Percentiles rank a stretch among this genome's conserved stretches.
These are phyloP conservation scores for Montipora capricornis DNA, from an alignment of 64 coral and sea anemone genomes.

Conservation along the genomic window DNA sequence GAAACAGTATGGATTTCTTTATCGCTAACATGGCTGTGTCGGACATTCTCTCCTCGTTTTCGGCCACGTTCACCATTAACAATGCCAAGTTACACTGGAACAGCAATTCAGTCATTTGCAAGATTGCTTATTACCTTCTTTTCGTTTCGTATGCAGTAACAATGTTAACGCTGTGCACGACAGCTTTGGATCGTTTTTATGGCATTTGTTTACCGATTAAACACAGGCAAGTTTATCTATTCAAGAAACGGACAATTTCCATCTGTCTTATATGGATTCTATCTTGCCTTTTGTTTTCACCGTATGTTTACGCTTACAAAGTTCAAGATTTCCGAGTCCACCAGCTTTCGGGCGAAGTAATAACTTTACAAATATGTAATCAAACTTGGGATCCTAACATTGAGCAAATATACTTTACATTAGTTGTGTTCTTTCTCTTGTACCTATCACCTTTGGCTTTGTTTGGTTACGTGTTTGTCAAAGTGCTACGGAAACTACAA, in stretches of 20 bases:
- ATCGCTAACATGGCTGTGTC: slow-evolving; percentile 36
- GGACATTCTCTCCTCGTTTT: slow-evolving; percentile 37
- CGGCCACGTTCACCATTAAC: slow-evolving; percentile 37
- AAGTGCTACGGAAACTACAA: slow-evolving; percentile 37
- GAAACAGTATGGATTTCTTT: slow-evolving; percentile 16
- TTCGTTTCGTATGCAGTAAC: slow-evolving; percentile 24
- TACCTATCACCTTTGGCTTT: slow-evolving; percentile 6
- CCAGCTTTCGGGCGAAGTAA: neutral
- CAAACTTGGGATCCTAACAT: slow-evolving; percentile 34
- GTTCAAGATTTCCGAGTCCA: slow-evolving; percentile 19
- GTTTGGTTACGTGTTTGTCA: slow-evolving; percentile 31
- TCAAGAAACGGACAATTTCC: slow-evolving; percentile 24
- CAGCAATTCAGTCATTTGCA: slow-evolving; percentile 10
- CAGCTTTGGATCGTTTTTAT: slow-evolving; percentile 36
- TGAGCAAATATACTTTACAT: slow-evolving; percentile 24
- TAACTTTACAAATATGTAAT: slow-evolving; percentile 19
- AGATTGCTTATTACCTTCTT: slow-evolving; percentile 19
- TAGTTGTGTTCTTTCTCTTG: slow-evolving; percentile 20
- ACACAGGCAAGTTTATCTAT: slow-evolving; percentile 24
- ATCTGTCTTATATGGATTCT: slow-evolving; percentile 41
- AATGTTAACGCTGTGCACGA: neutral
- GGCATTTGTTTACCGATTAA: slow-evolving; percentile 31
- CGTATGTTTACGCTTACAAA: slow-evolving; percentile 50
- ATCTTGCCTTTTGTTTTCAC: slow-evolving; percentile 34
- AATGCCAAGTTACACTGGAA: slow-evolving; percentile 46